These are phyloP conservation scores for Sebastes fasciatus DNA, from an alignment of 2,113 vertebrate species.

Conservation along the genomic window DNA sequence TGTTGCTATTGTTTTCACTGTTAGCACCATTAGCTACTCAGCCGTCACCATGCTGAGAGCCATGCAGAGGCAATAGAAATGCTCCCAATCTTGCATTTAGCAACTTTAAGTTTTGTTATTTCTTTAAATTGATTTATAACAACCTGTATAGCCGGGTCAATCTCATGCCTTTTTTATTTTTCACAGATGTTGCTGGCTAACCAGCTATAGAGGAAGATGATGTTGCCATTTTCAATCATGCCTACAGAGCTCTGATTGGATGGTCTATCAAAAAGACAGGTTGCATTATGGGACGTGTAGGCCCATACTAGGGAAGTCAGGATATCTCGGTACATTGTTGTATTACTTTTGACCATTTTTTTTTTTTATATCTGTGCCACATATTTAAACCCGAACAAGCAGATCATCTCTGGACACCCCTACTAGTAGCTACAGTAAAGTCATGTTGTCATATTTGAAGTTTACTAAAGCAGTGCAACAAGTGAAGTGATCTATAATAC, in stretches of 20 bases:
- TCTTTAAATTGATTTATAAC: neutral
- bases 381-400: neutral
- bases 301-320: neutral
- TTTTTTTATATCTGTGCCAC: neutral
- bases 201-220: neutral
- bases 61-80: too few relatives aligned
- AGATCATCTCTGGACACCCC: too few relatives aligned
- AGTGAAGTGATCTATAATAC: conserved; percentile 42
- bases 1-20: too few relatives aligned
- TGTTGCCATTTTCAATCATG: neutral
- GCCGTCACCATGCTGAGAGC: too few relatives aligned
- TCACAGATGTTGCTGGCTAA: neutral
- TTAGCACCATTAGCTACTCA: too few relatives aligned
- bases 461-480: conserved; percentile 37
- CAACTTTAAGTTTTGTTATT: neutral
- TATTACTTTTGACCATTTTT: neutral
- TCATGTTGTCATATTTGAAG: conserved; percentile 8
- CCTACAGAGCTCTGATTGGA: neutral
- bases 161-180: neutral
- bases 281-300: neutral
- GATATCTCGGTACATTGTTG: neutral
- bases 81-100: too few relatives aligned
- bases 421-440: neutral
- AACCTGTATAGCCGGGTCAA: neutral
- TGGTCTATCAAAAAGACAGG: neutral